Evolutionary conservation across 2,888 invertebrate species (phyloP), one percentile per base, ranked within the genome.

Genomic region (Belgica antarctica): DNA sequence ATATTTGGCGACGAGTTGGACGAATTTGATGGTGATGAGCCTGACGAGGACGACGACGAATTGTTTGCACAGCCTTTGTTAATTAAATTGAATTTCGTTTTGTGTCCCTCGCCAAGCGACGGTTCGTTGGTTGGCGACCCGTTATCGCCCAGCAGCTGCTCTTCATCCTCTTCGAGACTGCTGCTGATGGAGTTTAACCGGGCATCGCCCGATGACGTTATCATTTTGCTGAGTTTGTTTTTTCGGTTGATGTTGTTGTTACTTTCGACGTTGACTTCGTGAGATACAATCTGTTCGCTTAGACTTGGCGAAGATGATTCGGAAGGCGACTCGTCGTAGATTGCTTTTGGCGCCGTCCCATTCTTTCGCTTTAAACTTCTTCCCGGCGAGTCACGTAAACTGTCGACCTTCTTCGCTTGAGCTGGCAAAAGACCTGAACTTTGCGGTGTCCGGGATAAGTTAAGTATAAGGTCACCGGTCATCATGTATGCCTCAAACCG

Each of bases 381-480:
- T 12, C 36, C 63, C 19, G 80, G 78, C 62, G 79, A 79, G 72
- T 80, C 81, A 47, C 81, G 75, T 72, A 80, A 75, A 63, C 80
- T 80, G 72, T 80, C 80, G 75, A 79, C 76, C 76, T 81, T 80
- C 74, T 79, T 81, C 71, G 77, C 77, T 72, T 80, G 79, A 36
- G 76, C 84, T 69, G 86, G 85, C 70, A 87, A 78, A 71, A 87
- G 80, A 74, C 83, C 83, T 73, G 83, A 82, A 74, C 84, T 85
- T 76, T 87, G 88, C 73, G 90, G 89, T 71, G 90, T 90, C 75
- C 91, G 83, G 72, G 94, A 94, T 74, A 96, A 86, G 81, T 95
- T 95, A 75, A 96, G 86, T 79, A 96, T 96, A 77, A 95, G 87
- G 81, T 96, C 96, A 59, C 96, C 96, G 28, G 96, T 96, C 96